Conservation (phyloP, 2,888 invertebrate species). For the Lasioglossum oenotherae region DNA sequence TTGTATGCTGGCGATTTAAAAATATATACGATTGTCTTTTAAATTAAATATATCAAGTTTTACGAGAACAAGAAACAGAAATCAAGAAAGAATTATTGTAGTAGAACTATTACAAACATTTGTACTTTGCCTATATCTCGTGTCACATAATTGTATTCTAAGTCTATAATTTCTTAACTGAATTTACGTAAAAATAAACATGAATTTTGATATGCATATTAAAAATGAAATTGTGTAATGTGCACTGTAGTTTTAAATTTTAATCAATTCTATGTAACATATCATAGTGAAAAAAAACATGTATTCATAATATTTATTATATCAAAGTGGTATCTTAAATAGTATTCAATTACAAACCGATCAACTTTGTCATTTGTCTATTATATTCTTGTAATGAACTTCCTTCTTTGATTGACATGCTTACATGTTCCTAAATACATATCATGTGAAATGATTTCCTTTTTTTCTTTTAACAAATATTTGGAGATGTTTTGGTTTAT, state of each 20-base stretch:
- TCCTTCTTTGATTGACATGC: slow-evolving; percentile 22
- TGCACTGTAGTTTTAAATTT: slow-evolving; percentile 20
- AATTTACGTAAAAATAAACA: neutral
- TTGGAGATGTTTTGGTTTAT: slow-evolving; percentile 56
- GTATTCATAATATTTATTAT: slow-evolving; percentile 51
- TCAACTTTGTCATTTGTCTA: slow-evolving; percentile 37
- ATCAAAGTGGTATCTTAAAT: slow-evolving; percentile 49
- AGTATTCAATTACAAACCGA: slow-evolving; percentile 43
- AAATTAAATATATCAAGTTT: neutral
- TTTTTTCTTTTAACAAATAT: slow-evolving; percentile 30
- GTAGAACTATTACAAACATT: neutral
- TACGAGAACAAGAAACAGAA: slow-evolving; percentile 5
- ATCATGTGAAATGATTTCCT: slow-evolving; percentile 21
- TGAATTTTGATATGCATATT: neutral
- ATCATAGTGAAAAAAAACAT: slow-evolving; percentile 43
- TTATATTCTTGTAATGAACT: slow-evolving; percentile 28
- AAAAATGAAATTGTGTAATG: slow-evolving; percentile 22
- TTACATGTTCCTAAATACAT: slow-evolving; percentile 35
- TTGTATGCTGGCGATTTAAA: neutral
- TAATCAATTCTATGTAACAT: slow-evolving; percentile 27
- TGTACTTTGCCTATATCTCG: neutral
- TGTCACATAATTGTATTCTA: slow-evolving; percentile 17
- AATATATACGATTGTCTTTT: neutral
- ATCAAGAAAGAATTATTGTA: neutral
- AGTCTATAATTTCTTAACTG: neutral